These are phyloP conservation scores for Yasuhikotakia modesta DNA, from an alignment of 2,797 vertebrate species.

Conservation along the genomic window DNA sequence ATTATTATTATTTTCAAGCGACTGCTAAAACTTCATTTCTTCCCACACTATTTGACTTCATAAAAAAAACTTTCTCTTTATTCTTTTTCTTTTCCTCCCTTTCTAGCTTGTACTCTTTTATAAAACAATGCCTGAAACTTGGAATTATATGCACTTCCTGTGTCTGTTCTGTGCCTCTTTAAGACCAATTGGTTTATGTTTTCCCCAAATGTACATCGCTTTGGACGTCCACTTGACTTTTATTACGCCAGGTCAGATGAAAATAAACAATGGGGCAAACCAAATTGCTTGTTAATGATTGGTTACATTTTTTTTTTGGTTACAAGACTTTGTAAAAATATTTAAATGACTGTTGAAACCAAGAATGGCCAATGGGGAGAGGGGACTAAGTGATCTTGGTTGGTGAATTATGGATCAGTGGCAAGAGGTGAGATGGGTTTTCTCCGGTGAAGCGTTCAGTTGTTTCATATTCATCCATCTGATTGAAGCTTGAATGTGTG, in stretches of 20 bases:
- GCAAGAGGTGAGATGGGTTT: conserved; percentile 30
- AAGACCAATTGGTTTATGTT: too few species aligned
- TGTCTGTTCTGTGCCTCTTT: too few species aligned
- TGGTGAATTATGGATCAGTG: conserved; percentile 36
- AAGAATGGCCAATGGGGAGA: background rate
- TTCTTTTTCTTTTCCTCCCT: too few species aligned
- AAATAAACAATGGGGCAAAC: background rate
- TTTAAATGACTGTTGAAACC: background rate
- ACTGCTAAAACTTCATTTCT: too few species aligned
- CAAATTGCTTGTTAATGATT: background rate
- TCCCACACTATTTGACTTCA: too few species aligned
- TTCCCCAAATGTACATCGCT: too few species aligned
- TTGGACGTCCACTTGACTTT: background rate
- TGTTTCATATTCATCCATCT: conserved; percentile 49
- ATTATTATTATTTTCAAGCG: too few species aligned
- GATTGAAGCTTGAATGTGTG: conserved; percentile 38
- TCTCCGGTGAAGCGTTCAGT: conserved; percentile 20
- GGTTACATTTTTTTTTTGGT: background rate
- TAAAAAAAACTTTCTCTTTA: too few species aligned
- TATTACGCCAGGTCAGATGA: background rate
- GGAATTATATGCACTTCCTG: too few species aligned
- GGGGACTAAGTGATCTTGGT: conserved; percentile 13
- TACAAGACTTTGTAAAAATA: background rate
- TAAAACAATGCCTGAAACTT: too few species aligned
- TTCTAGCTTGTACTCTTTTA: too few species aligned